phyloP scores from a whole-genome alignment of 2,797 vertebrate genomes.

The Masticophis lateralis region DNA sequence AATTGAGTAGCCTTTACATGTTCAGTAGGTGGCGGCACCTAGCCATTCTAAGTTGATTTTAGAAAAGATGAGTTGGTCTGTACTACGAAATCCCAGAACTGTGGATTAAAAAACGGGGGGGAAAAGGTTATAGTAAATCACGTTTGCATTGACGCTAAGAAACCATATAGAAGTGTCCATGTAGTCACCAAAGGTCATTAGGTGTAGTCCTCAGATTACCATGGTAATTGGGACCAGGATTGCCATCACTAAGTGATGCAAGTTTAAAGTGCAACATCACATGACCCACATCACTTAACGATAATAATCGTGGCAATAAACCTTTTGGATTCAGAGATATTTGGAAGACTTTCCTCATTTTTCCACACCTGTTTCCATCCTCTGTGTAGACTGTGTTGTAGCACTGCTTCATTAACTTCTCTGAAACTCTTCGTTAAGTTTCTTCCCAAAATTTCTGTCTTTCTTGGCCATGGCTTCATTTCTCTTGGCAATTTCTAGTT shows the following conservation, averaged over 20 bases:
- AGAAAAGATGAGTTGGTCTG: neutral
- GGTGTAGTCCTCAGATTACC: neutral
- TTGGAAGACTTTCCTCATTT: neutral
- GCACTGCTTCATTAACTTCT: neutral
- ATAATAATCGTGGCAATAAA: neutral
- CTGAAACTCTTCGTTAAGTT: neutral
- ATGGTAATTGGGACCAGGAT: neutral
- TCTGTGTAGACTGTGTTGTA: neutral
- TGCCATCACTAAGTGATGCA: neutral
- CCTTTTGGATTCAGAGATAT: neutral
- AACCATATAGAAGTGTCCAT: neutral
- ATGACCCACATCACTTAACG: neutral
- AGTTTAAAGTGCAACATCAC: neutral
- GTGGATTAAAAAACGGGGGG: neutral
- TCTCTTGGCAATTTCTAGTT: neutral
- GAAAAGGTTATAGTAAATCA: neutral
- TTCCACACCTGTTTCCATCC: neutral
- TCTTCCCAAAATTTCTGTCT: neutral
- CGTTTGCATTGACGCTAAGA: neutral
- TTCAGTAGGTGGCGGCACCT: neutral
- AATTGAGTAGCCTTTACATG: neutral
- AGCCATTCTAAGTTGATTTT: neutral
- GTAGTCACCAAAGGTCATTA: neutral
- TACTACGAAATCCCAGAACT: neutral
- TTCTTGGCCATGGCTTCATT: neutral